Base-by-base conservation (phyloP, 2,113 vertebrate species). In the Electrona antarctica region DNA sequence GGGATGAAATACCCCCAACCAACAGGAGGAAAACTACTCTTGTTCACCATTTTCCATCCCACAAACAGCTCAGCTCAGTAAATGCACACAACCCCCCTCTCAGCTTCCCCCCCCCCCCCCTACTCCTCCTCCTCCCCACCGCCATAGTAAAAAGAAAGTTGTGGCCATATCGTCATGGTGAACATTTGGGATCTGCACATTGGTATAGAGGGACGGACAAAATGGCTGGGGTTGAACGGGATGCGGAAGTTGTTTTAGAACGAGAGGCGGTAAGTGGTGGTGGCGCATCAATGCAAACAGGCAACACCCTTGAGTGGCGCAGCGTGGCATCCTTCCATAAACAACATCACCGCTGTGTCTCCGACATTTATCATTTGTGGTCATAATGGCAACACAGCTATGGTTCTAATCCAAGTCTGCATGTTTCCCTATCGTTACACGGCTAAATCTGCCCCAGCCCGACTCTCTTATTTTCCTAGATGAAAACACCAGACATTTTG, bases 231-330 rank as follows among this genome's bases (percentile, higher is more conserved):
- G 71, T 68, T 46, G 74, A 77, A 65, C 73, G 74, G 76, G 76
- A 83, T 64, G 71, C 82, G 70, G 76, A 88, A 83, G 77, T 84
- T 87, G 85, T 87, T 86, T 89, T 86, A 87, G 86, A 85, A 85
- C 79, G 65, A 79, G 71, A 81, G 80, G 86, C 82, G 73, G 79
- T 86, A 85, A 88, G 90, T 88, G 77, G 85, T 73, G 76, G 88
- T 87, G 85, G 90, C 58, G 73, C 81, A 87, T 91, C 83, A 88
- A 76, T 80, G 87, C 87, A 92, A 92, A 91, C 90, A 90, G 90
- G 84, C 89, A 91, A 92, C 90, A 89, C 87, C 89, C 91, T 89
- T 78, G 83, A 92, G 91, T 91, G 87, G 82, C 71, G 72, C 74
- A 87, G 84, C 51, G 70, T 81, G 84, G 87, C 84, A 82, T 84